Percentiles rank a stretch among this genome's conserved stretches.
Evolutionary conservation across 1,140 invertebrate genomes (phyloP).

Genomic region (Sitobion miscanthi): DNA sequence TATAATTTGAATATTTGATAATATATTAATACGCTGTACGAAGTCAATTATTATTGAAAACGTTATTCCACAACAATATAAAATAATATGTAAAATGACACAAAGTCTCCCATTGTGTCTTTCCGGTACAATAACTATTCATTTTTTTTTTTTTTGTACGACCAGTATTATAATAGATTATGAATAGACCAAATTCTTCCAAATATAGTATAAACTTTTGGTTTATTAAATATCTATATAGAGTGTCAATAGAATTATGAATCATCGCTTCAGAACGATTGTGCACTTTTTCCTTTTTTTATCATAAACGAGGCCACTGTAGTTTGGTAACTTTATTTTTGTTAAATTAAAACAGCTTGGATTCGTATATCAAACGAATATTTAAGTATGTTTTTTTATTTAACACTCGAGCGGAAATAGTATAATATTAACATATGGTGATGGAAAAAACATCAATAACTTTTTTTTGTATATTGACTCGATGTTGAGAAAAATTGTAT

Average conservation of each 20-base stretch:
- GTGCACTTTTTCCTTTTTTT: too few species aligned
- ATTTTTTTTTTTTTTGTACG: neutral
- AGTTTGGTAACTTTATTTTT: neutral
- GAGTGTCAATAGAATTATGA: too few species aligned
- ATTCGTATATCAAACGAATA: neutral
- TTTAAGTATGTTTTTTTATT: neutral
- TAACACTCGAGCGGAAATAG: too few species aligned
- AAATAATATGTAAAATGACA: slow-evolving; percentile 19
- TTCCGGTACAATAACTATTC: neutral
- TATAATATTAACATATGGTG: too few species aligned
- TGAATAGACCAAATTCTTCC: neutral
- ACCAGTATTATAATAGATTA: neutral
- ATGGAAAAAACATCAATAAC: neutral
- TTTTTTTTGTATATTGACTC: neutral
- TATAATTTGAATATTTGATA: neutral
- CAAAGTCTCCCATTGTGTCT: neutral
- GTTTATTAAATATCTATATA: too few species aligned
- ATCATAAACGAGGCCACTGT: too few species aligned
- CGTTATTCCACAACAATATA: neutral
- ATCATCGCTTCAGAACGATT: too few species aligned
- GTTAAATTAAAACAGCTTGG: neutral
- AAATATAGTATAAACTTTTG: neutral
- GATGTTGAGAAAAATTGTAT: neutral
- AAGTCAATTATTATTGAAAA: neutral
- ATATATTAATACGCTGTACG: slow-evolving; percentile 1